phyloP scores from a whole-genome alignment of 53 echinoderm and acorn worm genomes.

The Zoroaster sp. region DNA sequence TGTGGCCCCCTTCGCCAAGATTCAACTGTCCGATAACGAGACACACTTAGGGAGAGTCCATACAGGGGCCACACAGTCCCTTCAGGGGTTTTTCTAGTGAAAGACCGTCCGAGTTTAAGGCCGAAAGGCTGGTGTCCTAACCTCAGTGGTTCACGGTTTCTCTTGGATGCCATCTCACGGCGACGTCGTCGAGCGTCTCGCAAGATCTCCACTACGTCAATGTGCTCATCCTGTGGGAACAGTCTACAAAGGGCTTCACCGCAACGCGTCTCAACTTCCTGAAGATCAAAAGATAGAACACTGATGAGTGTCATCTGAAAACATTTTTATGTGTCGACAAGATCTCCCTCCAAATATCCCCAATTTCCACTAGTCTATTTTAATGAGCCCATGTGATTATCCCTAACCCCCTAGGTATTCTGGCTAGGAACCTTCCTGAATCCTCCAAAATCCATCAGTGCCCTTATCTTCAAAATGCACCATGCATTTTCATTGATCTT shows the following conservation, averaged over 20 bases:
- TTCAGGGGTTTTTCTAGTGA: background rate
- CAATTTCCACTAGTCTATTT: too few relatives aligned
- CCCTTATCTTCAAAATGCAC: too few relatives aligned
- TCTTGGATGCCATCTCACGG: conserved; percentile 68
- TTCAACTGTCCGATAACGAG: background rate
- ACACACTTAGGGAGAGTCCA: background rate
- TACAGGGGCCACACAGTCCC: conserved; percentile 1
- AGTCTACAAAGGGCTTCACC: conserved; percentile 88
- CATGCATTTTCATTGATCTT: too few relatives aligned
- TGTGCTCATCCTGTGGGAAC: conserved; percentile 93
- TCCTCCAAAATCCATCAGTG: too few relatives aligned
- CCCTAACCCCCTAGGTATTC: too few relatives aligned
- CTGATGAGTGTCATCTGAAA: too few relatives aligned
- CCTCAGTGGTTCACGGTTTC: conserved; percentile 64
- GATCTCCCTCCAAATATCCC: too few relatives aligned
- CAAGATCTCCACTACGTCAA: conserved; percentile 92
- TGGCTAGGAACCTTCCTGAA: too few relatives aligned
- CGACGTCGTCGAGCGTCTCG: conserved; percentile 88
- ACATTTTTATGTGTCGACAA: too few relatives aligned
- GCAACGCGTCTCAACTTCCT: conserved; percentile 92
- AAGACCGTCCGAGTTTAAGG: conserved; percentile 27
- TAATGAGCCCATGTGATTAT: too few relatives aligned
- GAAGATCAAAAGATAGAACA: background rate
- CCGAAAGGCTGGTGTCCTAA: conserved; percentile 61
- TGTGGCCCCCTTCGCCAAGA: conserved; percentile 11